Conservation (phyloP, 2,113 vertebrate genomes). For the Papio anubis region DNA sequence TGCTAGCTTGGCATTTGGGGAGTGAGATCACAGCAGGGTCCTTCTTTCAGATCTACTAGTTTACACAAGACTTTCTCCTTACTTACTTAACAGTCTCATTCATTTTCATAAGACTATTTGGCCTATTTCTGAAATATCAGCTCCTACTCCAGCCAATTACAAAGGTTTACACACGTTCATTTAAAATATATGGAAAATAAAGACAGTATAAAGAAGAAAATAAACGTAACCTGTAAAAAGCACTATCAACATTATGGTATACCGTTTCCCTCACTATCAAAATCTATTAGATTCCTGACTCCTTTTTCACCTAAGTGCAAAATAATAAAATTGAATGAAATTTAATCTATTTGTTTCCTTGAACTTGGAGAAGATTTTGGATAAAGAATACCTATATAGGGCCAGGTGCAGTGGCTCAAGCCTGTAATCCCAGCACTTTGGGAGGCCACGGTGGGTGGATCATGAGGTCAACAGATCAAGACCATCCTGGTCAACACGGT, state of each 20-base stretch:
- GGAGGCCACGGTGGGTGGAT: too few species aligned
- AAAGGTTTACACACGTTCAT: background rate
- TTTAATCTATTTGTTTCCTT: background rate
- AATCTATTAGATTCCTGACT: background rate
- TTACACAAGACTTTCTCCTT: background rate
- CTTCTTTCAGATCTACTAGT: background rate
- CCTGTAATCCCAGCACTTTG: too few species aligned
- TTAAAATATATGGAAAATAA: background rate
- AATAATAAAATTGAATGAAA: background rate
- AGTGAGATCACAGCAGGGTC: fast-evolving
- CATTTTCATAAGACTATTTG: background rate
- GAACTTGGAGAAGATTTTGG: background rate
- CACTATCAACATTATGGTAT: background rate
- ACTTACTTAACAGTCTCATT: background rate
- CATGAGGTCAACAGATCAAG: too few species aligned
- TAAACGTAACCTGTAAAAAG: background rate
- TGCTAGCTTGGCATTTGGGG: too few species aligned
- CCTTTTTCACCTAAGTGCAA: background rate
- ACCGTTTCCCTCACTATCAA: background rate
- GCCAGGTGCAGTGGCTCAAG: too few species aligned
- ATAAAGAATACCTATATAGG: background rate
- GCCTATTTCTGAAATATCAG: background rate
- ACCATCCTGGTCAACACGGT: too few species aligned
- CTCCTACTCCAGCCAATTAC: background rate
- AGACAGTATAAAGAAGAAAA: background rate